A percentile compares a stretch with the other conserved stretches of the same genome.
Evolutionary conservation across 2,888 invertebrate genomes (phyloP).

Genomic region (Epicampocera succincta): DNA sequence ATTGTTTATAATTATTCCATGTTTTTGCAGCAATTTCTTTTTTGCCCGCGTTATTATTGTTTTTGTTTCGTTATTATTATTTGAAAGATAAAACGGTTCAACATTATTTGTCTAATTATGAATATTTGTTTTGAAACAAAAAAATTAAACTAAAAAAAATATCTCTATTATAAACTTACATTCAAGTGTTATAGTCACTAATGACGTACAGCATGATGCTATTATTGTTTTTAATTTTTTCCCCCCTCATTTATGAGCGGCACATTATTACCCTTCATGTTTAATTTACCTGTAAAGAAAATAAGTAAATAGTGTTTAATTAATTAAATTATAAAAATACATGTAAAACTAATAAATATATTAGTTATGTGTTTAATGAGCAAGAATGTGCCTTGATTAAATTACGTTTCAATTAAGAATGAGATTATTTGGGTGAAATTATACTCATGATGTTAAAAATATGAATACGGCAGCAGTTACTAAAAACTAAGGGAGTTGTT

Average conservation of each 20-base stretch:
- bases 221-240: constrained; percentile 48
- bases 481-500: no score
- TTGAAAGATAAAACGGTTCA: constrained; percentile 15
- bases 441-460: no score
- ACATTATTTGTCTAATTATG: constrained; percentile 65
- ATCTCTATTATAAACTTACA: constrained; percentile 43
- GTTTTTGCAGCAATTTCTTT: constrained; percentile 21
- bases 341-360: no score
- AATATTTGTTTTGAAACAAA: constrained; percentile 51
- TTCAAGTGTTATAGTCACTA: constrained; percentile 40
- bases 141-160: neutral
- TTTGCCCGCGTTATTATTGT: neutral
- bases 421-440: no score
- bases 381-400: constrained; percentile 6
- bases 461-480: no score
- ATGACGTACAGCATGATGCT: constrained; percentile 19
- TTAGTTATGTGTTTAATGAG: neutral
- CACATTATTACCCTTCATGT: constrained; percentile 46
- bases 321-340: constrained; percentile 43
- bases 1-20: constrained; percentile 41
- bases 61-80: constrained; percentile 31
- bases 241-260: neutral
- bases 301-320: constrained; percentile 52
- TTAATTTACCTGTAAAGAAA: constrained; percentile 65
- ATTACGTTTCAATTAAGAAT: constrained; percentile 5